Base-by-base conservation (phyloP, 2,797 vertebrate genomes). In the Chelon auratus region DNA sequence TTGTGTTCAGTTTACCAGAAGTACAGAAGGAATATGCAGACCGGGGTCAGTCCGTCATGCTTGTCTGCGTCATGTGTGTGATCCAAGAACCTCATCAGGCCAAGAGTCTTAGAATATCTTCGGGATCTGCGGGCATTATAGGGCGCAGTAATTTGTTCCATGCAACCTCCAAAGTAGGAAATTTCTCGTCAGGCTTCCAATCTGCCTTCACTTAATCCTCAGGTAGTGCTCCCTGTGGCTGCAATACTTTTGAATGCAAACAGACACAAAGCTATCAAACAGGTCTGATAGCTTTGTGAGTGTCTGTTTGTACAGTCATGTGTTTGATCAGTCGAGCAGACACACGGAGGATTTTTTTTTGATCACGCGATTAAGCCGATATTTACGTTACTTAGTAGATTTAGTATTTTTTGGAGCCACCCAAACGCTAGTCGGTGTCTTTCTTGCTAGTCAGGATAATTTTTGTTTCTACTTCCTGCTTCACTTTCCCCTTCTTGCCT, bases 71-170 rank as follows among this genome's bases (percentile, higher is more conserved):
- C 81, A 83, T 73, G 73, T 78, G 81, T 90, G 89, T 84, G 79
- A 92, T 93, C 86, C 84, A 79, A 90, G 84, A 90, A 74, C 74
- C 79, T 91, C 89, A 92, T 91, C 89, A 91, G 75, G 60, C 55
- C 75, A 87, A 68, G 72, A 85, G 83, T 87, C 84, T 80, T 17
- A 77, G 75, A 92, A 87, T 90, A 91, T 94, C 89, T 90, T 80
- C 24, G 72, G 84, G 85, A 94, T 92, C 91, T 90, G 73, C 76
- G 70, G 84, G 86, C 86, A 85, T 92, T 91, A 93, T 86, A 87
- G 83, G 64, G 61, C 72, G 5, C 77, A 65, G 85, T 93, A 92
- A 93, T 93, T 90, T 90, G 85, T 94, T 94, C 91, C 91, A 92
- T 91, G 80, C 69, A 85, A 81, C 84, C 75, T 83, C 81, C 68